Conservation (phyloP, 2,797 vertebrate genomes). For the Mus caroli region DNA sequence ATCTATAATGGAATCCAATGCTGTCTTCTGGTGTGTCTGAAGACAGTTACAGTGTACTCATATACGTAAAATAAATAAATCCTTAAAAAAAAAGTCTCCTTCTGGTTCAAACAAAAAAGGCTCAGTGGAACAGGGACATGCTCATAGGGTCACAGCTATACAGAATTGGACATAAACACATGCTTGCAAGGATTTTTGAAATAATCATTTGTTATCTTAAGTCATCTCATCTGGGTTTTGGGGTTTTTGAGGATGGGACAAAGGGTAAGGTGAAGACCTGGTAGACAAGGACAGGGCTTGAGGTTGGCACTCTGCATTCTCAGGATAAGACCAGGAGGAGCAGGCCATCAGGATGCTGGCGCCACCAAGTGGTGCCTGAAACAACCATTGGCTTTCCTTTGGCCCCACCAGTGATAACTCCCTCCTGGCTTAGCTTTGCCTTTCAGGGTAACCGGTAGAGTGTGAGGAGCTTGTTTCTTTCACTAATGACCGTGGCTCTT, state of each 20-base stretch:
- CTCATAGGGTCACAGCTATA: background rate
- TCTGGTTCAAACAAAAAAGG: background rate
- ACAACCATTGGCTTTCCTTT: conserved; percentile 72
- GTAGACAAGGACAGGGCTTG: background rate
- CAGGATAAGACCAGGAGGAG: background rate
- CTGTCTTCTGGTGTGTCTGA: too few relatives aligned
- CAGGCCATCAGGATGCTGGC: conserved; percentile 70
- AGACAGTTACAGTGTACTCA: too few relatives aligned
- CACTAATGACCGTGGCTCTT: background rate
- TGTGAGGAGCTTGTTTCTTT: background rate
- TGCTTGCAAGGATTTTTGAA: conserved; percentile 28
- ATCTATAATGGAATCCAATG: too few relatives aligned
- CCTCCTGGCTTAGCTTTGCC: background rate
- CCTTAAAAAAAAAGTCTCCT: background rate
- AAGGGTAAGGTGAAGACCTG: background rate
- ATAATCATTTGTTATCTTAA: conserved; percentile 24
- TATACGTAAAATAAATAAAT: too few relatives aligned
- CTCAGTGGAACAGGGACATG: background rate
- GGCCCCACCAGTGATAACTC: background rate
- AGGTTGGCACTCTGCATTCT: background rate
- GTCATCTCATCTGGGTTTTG: background rate
- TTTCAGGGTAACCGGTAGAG: background rate
- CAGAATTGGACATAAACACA: background rate
- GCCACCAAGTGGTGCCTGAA: conserved; percentile 77
- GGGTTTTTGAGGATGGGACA: background rate